Evolutionary conservation across 1,140 invertebrate genomes (phyloP).

Genomic region (Drosophila equinoxialis): DNA sequence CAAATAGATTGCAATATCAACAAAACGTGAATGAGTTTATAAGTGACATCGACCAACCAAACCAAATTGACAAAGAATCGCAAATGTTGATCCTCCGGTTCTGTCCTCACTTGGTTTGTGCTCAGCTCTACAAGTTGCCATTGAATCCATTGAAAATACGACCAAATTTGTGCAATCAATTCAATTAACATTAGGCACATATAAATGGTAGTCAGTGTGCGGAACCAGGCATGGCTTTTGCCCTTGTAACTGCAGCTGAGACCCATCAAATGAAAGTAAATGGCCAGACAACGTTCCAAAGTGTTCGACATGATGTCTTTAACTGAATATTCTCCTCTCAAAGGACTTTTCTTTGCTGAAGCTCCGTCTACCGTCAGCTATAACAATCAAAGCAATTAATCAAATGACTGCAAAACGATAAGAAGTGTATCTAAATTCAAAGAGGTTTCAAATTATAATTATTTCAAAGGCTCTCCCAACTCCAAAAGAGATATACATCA

Average conservation of each 20-base stretch:
- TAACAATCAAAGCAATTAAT: constrained; percentile 46
- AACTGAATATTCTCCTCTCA: constrained; percentile 25
- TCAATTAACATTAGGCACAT: constrained; percentile 37
- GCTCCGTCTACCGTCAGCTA: too few relatives aligned
- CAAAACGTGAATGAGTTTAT: constrained; percentile 40
- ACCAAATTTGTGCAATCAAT: constrained; percentile 12
- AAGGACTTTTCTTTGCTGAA: too few relatives aligned
- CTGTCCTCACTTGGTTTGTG: not conserved
- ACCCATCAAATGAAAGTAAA: constrained; percentile 51
- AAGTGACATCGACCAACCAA: constrained; percentile 39
- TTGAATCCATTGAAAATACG: constrained; percentile 6
- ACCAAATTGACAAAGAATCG: constrained; percentile 29
- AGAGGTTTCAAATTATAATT: not conserved
- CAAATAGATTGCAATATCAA: constrained; percentile 30
- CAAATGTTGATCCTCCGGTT: not conserved
- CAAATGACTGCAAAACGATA: constrained; percentile 21
- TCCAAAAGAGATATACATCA: not conserved
- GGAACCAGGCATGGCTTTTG: constrained; percentile 13
- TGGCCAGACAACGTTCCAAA: constrained; percentile 34
- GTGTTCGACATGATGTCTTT: constrained; percentile 36
- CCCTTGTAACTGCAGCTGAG: constrained; percentile 38
- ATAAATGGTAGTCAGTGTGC: constrained; percentile 31
- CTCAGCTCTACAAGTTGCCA: not conserved
- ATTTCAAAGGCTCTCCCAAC: not conserved
- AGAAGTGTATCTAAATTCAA: not conserved